phyloP scores from a whole-genome alignment of 2,113 vertebrate species.

The Mastomys natalensis region DNA sequence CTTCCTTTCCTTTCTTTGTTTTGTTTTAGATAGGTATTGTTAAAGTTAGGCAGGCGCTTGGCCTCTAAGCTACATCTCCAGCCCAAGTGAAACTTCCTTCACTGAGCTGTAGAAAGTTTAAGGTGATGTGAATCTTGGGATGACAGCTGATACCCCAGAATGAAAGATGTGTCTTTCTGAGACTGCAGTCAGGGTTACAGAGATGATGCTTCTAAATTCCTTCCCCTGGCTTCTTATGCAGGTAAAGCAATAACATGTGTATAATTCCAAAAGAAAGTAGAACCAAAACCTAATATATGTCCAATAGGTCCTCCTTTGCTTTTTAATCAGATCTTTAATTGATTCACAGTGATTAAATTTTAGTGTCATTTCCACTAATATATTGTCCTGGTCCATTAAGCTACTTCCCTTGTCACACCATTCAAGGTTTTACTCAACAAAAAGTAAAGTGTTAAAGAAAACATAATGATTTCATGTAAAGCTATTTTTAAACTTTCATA shows the following conservation, averaged over 20 bases:
- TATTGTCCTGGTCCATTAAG: neutral
- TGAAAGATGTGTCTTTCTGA: neutral
- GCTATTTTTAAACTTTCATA: constrained; percentile 37
- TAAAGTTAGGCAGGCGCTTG: neutral
- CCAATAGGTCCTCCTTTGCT: neutral
- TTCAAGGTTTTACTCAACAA: constrained; percentile 35
- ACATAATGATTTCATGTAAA: constrained; percentile 41
- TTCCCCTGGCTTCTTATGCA: neutral
- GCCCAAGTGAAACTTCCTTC: neutral
- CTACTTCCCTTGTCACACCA: neutral
- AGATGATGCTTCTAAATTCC: neutral
- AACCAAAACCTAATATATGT: neutral
- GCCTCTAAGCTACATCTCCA: neutral
- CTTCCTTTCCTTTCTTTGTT: no score
- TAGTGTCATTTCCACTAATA: neutral
- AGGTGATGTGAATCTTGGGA: neutral
- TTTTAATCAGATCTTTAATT: neutral
- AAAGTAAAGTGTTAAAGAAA: neutral
- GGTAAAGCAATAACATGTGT: neutral
- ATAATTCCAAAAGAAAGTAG: neutral
- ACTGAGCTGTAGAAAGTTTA: neutral
- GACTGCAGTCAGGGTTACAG: neutral
- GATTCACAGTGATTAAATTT: neutral
- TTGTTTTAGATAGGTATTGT: neutral
- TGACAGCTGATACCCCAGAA: neutral